These are phyloP conservation scores for Corythornis madagascariensis DNA, from an alignment of 2,113 vertebrate species.

Conservation along the genomic window DNA sequence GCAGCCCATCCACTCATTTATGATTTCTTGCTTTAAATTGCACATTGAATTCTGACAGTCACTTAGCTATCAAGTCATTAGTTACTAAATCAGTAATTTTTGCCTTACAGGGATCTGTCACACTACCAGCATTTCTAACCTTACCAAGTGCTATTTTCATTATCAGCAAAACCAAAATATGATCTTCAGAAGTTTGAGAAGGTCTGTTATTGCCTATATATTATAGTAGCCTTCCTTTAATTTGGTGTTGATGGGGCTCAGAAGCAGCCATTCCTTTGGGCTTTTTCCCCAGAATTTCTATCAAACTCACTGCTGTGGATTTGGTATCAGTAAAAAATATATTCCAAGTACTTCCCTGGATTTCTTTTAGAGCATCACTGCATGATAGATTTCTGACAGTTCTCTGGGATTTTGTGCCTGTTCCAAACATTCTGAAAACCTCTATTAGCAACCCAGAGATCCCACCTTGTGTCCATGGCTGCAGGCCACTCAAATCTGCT, in stretches of 20 bases:
- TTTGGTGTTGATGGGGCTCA: neutral
- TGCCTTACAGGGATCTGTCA: neutral
- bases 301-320: neutral
- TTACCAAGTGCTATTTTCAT: neutral
- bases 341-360: neutral
- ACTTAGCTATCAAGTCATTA: neutral
- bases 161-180: neutral
- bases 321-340: neutral
- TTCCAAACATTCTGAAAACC: neutral
- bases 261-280: neutral
- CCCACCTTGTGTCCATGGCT: neutral
- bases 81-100: neutral
- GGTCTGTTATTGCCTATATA: neutral
- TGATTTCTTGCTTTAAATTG: conserved; percentile 2
- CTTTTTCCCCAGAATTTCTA: neutral
- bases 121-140: neutral
- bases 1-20: neutral
- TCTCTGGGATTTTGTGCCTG: neutral
- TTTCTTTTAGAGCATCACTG: neutral
- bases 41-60: neutral
- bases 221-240: neutral
- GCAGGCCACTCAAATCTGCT: neutral
- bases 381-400: neutral
- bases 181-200: neutral
- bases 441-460: neutral